These are phyloP conservation scores for Muscidifurax raptorellus DNA, from an alignment of 1,140 invertebrate genomes.

Conservation along the genomic window DNA sequence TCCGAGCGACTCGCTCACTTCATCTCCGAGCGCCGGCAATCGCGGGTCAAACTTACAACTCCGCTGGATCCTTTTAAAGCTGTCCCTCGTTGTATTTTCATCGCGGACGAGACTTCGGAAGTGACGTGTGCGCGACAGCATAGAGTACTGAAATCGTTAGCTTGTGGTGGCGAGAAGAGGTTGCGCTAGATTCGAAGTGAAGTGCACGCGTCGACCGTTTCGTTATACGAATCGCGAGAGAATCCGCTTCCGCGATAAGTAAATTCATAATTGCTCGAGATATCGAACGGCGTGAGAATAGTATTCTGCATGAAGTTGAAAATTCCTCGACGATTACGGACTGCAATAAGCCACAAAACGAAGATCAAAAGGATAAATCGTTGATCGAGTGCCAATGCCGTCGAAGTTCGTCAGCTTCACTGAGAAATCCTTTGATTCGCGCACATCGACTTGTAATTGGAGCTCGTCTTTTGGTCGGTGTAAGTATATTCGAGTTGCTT, in stretches of 20 bases:
- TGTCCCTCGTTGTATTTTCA: too few relatives aligned
- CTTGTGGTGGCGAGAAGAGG: background rate
- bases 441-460: background rate
- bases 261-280: background rate
- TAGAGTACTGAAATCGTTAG: background rate
- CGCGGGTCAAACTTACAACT: constrained; percentile 61
- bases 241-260: too few relatives aligned
- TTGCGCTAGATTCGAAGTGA: too few relatives aligned
- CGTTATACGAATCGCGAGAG: too few relatives aligned
- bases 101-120: constrained; percentile 53
- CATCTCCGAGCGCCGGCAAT: constrained; percentile 66
- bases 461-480: background rate
- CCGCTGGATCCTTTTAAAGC: too few relatives aligned
- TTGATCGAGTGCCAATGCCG: background rate
- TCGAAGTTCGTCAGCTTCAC: background rate
- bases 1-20: constrained; percentile 66
- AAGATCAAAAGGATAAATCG: background rate
- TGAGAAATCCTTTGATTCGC: background rate
- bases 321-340: background rate
- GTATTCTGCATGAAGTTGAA: constrained; percentile 33
- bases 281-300: background rate
- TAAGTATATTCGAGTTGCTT: background rate
- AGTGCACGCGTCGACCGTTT: too few relatives aligned
- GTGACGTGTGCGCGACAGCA: background rate
- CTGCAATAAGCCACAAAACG: background rate